phyloP scores from a whole-genome alignment of 53 echinoderm and acorn worm species.

The Luidia sarsii region DNA sequence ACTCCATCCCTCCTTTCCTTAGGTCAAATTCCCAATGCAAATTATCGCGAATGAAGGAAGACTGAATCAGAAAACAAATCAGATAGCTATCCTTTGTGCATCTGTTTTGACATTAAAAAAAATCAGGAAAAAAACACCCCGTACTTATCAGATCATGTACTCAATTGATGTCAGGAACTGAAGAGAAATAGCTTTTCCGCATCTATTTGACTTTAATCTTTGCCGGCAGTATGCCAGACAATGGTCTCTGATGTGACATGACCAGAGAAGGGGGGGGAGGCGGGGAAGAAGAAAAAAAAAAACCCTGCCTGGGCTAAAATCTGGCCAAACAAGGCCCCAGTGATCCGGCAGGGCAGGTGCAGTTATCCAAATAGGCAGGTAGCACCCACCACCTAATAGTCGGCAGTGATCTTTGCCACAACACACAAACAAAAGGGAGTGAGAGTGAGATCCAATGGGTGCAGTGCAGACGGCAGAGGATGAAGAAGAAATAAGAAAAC shows the following conservation, averaged over 20 bases:
- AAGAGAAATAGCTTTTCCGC: background rate
- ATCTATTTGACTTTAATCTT: background rate
- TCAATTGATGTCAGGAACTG: background rate
- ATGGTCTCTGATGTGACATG: background rate
- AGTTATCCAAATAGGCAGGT: slow-evolving; percentile 2
- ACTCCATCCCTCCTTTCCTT: no score
- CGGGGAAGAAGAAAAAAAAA: no score
- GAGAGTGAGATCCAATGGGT: no score
- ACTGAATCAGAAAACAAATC: background rate
- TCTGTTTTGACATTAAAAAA: background rate
- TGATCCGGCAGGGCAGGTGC: slow-evolving; percentile 10
- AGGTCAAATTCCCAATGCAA: slow-evolving; percentile 27
- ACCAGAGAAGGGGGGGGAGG: no score
- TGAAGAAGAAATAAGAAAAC: no score
- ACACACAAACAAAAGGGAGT: no score
- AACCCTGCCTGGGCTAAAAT: background rate
- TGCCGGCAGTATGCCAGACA: background rate
- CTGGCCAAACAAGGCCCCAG: background rate
- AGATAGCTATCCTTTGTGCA: background rate
- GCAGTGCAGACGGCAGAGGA: no score
- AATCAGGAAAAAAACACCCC: no score
- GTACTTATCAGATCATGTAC: slow-evolving; percentile 1
- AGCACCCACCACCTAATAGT: no score
- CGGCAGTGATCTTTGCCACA: no score
- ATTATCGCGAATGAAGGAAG: background rate